A percentile compares a stretch with the other conserved stretches of the same genome.
phyloP scores from a whole-genome alignment of 1,140 invertebrate genomes.

The Sycophaga agraensis region DNA sequence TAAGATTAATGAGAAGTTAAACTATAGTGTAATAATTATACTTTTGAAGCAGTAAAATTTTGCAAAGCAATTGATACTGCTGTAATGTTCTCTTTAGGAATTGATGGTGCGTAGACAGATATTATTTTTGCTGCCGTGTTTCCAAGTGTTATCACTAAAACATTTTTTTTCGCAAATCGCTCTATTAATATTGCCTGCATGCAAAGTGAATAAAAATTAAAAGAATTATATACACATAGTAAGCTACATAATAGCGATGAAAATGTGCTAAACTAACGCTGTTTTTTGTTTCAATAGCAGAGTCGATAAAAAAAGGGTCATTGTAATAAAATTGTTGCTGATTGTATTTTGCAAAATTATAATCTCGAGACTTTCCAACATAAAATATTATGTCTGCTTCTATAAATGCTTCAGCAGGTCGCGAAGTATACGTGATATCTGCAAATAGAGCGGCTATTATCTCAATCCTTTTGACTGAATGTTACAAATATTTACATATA shows the following conservation, averaged over 20 bases:
- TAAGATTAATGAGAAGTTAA: too few species aligned
- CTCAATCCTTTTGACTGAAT: background rate
- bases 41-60: slow-evolving; percentile 7
- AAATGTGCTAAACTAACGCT: slow-evolving; percentile 6
- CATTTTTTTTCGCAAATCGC: slow-evolving; percentile 30
- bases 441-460: background rate
- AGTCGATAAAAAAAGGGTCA: too few species aligned
- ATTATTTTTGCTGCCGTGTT: slow-evolving; percentile 28
- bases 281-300: slow-evolving; percentile 8
- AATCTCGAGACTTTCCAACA: slow-evolving; percentile 29
- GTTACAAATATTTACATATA: too few species aligned
- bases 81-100: slow-evolving; percentile 28
- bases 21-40: background rate
- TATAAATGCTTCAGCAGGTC: slow-evolving; percentile 19
- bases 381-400: slow-evolving; percentile 29
- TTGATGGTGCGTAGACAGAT: slow-evolving; percentile 26
- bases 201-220: background rate
- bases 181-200: slow-evolving; percentile 32
- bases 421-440: slow-evolving; percentile 22
- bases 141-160: slow-evolving; percentile 27
- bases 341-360: slow-evolving; percentile 17
- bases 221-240: background rate
- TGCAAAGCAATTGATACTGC: slow-evolving; percentile 9
- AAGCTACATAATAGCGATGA: background rate
- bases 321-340: too few species aligned